Percentiles rank a stretch among this genome's conserved stretches.
phyloP scores from a whole-genome alignment of 2,113 vertebrate species.

The Dissostichus mawsoni region DNA sequence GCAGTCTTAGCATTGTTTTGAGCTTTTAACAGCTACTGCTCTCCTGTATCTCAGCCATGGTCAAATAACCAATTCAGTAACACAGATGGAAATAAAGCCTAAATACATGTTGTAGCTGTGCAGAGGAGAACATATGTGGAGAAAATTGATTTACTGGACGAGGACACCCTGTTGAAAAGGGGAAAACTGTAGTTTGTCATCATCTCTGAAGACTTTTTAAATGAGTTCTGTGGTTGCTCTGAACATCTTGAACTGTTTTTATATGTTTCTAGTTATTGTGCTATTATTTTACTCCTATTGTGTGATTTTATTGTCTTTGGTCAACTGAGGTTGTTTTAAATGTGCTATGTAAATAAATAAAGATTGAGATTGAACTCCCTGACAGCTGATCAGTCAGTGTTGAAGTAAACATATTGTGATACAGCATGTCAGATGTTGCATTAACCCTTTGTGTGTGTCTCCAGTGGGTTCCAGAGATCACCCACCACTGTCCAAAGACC shows the following conservation, averaged over 20 bases:
- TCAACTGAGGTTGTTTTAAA: no score
- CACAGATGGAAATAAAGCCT: background rate
- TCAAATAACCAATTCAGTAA: background rate
- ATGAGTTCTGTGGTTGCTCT: background rate
- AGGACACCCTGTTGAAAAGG: no score
- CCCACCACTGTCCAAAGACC: slow-evolving; percentile 94
- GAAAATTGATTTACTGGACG: no score
- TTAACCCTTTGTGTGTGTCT: slow-evolving; percentile 6
- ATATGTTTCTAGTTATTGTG: no score
- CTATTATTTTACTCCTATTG: no score
- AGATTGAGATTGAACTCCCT: background rate
- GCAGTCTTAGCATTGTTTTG: background rate
- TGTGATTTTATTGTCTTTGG: no score
- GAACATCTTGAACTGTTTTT: background rate
- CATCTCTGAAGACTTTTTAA: background rate
- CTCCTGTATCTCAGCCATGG: background rate
- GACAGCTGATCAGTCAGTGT: background rate
- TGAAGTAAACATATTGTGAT: background rate
- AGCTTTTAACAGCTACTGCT: background rate
- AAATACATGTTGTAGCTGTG: background rate
- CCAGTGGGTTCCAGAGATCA: slow-evolving; percentile 96
- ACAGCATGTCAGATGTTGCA: background rate
- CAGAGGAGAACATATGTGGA: background rate
- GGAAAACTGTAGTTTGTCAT: background rate
- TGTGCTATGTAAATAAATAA: no score